Evolutionary conservation across 2,797 vertebrate species (phyloP).

Genomic region (Chelon labrosus): DNA sequence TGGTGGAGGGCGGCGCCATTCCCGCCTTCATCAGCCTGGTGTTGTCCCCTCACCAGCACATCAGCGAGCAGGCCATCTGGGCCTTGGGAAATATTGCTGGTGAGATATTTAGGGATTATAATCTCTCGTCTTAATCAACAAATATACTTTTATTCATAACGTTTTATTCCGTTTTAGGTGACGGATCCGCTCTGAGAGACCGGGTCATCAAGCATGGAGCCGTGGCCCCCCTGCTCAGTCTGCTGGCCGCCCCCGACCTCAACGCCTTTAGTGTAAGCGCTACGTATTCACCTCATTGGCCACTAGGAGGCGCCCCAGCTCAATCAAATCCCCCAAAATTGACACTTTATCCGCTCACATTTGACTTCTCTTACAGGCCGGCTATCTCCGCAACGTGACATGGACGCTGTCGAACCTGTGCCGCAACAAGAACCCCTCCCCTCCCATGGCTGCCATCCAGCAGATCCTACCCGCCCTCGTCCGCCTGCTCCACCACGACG

Average conservation of each 20-base stretch:
- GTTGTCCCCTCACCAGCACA: slow-evolving; percentile 92
- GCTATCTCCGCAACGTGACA: slow-evolving; percentile 94
- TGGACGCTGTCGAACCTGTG: slow-evolving; percentile 99
- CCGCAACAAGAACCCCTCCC: slow-evolving; percentile 97
- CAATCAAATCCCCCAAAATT: not conserved
- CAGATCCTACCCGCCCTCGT: slow-evolving; percentile 92
- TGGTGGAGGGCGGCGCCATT: slow-evolving; percentile 93
- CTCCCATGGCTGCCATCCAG: slow-evolving; percentile 89
- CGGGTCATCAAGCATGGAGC: slow-evolving; percentile 96
- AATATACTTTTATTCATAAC: not conserved
- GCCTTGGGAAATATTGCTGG: slow-evolving; percentile 98
- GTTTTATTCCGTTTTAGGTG: slow-evolving; percentile 81
- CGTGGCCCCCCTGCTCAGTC: slow-evolving; percentile 88
- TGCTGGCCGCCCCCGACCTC: slow-evolving; percentile 92
- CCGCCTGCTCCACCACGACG: slow-evolving; percentile 89
- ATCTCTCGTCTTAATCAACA: not conserved
- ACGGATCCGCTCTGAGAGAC: slow-evolving; percentile 93
- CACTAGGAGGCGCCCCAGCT: slow-evolving; percentile 58
- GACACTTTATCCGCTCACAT: not conserved
- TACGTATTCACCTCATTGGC: not conserved
- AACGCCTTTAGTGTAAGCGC: slow-evolving; percentile 88
- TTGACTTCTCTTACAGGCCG: slow-evolving; percentile 79
- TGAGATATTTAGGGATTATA: slow-evolving; percentile 58
- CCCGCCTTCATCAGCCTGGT: slow-evolving; percentile 93
- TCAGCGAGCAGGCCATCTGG: slow-evolving; percentile 98